Percentiles rank a stretch among this genome's conserved stretches.
Evolutionary conservation across 2,797 vertebrate species (phyloP).

Genomic region (Chaetodon trifasciatus): DNA sequence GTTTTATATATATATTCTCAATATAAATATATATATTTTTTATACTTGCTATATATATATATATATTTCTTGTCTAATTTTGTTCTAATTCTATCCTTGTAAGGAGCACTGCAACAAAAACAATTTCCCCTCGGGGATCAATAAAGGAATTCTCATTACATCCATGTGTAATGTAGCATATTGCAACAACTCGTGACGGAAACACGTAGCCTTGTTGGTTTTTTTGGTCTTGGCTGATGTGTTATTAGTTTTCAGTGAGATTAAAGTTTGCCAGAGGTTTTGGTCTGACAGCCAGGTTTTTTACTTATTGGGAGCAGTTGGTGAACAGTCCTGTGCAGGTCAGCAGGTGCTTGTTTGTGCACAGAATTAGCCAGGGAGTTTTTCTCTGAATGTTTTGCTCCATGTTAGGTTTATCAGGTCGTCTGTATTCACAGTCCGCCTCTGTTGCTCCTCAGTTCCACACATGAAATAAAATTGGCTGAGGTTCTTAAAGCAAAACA

Average conservation of each 20-base stretch:
- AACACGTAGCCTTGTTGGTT: no score
- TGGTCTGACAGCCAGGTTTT: neutral
- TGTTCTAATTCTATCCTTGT: no score
- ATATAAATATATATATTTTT: no score
- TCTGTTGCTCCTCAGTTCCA: neutral
- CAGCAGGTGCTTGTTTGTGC: conserved; percentile 12
- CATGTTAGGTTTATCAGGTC: neutral
- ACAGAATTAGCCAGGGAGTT: neutral
- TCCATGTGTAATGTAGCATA: no score
- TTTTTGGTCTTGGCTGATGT: neutral
- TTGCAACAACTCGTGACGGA: no score
- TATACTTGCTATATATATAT: no score
- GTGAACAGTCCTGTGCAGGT: neutral
- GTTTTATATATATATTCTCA: no score
- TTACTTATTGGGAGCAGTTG: neutral
- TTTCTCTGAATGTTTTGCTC: neutral
- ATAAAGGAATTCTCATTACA: no score
- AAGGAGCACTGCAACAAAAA: no score
- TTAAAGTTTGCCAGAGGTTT: neutral
- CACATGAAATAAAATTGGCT: neutral
- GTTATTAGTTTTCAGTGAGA: neutral
- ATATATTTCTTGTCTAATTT: no score
- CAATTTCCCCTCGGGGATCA: no score
- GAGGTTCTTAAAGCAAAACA: neutral
- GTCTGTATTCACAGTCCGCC: neutral